phyloP scores from a whole-genome alignment of 2,797 vertebrate genomes.

The Ataeniobius toweri region DNA sequence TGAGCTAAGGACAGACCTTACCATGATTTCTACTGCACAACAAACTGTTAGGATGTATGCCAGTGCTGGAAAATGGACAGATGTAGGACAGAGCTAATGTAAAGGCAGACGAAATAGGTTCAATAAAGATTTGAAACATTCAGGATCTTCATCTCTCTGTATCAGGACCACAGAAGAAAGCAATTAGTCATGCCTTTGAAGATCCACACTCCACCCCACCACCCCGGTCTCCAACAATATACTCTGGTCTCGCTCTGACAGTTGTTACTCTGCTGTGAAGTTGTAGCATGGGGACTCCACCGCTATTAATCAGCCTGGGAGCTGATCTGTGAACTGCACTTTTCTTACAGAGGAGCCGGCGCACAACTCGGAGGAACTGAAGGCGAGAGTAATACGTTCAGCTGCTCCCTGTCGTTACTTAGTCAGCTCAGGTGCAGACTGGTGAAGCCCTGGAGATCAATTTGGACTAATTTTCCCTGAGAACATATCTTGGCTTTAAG shows the following conservation, averaged over 20 bases:
- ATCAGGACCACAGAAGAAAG: constrained; percentile 43
- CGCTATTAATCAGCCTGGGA: constrained; percentile 68
- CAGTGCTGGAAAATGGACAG: constrained; percentile 17
- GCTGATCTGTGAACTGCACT: constrained; percentile 56
- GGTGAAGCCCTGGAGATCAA: constrained; percentile 23
- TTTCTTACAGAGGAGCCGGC: constrained; percentile 12
- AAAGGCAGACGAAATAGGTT: constrained; percentile 7
- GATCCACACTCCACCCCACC: constrained; percentile 11
- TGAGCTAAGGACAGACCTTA: constrained; percentile 23
- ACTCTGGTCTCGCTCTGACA: constrained; percentile 30
- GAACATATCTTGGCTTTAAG: constrained; percentile 8
- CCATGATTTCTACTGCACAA: not conserved
- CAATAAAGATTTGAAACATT: constrained; percentile 21
- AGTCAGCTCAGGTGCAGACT: not conserved
- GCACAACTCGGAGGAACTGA: constrained; percentile 1
- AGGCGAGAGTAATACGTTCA: constrained; percentile 26
- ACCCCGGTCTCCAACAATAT: constrained; percentile 10
- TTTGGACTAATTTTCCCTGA: constrained; percentile 18
- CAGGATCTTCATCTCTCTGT: constrained; percentile 29
- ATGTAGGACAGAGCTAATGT: constrained; percentile 19
- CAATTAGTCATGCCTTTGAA: constrained; percentile 55
- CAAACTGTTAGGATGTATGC: not conserved
- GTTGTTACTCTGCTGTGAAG: constrained; percentile 51
- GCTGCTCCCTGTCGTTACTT: constrained; percentile 12
- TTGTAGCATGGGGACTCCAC: constrained; percentile 31